These are phyloP conservation scores for Babylonia areolata DNA, from an alignment of 1,140 invertebrate genomes.

Conservation along the genomic window DNA sequence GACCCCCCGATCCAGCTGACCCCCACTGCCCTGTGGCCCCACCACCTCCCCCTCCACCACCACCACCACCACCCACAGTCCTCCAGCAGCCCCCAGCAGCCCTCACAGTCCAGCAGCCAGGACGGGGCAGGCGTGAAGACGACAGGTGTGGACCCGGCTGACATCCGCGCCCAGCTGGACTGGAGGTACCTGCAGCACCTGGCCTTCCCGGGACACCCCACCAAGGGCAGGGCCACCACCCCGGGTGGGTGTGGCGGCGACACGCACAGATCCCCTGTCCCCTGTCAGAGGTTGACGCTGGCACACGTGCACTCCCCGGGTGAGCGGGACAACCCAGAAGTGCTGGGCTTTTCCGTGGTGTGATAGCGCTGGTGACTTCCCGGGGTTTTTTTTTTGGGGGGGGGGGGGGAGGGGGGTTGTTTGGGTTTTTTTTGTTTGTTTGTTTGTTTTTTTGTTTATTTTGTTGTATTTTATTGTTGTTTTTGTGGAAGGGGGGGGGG, in stretches of 20 bases:
- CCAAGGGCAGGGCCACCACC: neutral
- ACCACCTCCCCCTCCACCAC: neutral
- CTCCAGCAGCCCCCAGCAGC: neutral
- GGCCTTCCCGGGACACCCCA: neutral
- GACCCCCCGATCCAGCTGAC: conserved; percentile 9
- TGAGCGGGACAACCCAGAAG: conserved; percentile 33
- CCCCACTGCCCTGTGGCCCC: neutral
- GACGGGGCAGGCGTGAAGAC: neutral
- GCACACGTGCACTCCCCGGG: conserved; percentile 26
- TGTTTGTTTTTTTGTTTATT: too few species aligned
- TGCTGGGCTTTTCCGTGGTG: conserved; percentile 50
- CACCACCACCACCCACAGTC: neutral
- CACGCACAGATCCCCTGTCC: neutral
- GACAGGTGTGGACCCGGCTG: conserved; percentile 31
- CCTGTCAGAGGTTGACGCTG: conserved; percentile 35
- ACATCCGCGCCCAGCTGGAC: conserved; percentile 48
- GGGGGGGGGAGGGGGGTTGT: too few species aligned
- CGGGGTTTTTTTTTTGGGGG: too few species aligned
- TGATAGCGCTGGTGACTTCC: too few species aligned
- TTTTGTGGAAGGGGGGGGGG: too few species aligned
- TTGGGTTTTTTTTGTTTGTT: too few species aligned
- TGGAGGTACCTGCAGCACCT: conserved; percentile 52
- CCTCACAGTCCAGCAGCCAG: neutral
- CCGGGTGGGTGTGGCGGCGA: neutral
- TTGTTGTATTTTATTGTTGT: too few species aligned